Evolutionary conservation across 2,797 vertebrate genomes (phyloP).

Genomic region (Hemitrygon akajei): DNA sequence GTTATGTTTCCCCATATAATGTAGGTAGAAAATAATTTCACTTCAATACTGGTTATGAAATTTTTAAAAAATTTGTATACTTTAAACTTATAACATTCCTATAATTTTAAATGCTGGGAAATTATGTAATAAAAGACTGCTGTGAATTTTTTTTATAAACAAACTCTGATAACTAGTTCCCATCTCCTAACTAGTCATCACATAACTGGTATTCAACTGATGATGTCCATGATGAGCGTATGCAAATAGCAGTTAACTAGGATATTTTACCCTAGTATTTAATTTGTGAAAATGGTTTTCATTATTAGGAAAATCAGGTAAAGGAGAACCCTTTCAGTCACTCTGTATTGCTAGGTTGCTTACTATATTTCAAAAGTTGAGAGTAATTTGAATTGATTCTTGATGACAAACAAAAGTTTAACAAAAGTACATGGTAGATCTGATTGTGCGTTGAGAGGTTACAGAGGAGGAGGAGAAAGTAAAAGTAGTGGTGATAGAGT

Average conservation of each 20-base stretch:
- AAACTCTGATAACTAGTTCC: not conserved
- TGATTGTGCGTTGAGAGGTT: not conserved
- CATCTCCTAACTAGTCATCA: not conserved
- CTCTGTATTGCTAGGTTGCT: not conserved
- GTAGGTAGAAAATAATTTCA: no score
- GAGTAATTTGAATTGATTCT: not conserved
- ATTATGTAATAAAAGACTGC: not conserved
- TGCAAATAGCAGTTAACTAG: not conserved
- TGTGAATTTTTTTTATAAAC: not conserved
- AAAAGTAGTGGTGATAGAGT: not conserved
- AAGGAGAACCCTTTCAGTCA: not conserved
- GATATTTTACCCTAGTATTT: not conserved
- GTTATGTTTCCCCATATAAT: no score
- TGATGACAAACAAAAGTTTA: not conserved
- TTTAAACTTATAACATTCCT: not conserved
- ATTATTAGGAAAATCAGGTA: not conserved
- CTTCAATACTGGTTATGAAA: no score
- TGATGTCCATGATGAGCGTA: not conserved
- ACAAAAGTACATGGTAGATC: not conserved
- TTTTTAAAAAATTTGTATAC: no score
- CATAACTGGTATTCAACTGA: no score
- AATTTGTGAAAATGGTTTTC: not conserved
- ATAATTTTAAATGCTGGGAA: not conserved
- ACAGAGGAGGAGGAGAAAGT: constrained; percentile 5
- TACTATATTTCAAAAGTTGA: not conserved